Percentiles rank a stretch among this genome's conserved stretches.
Conservation (phyloP, 1,140 invertebrate species). For the Hermetia illucens region DNA sequence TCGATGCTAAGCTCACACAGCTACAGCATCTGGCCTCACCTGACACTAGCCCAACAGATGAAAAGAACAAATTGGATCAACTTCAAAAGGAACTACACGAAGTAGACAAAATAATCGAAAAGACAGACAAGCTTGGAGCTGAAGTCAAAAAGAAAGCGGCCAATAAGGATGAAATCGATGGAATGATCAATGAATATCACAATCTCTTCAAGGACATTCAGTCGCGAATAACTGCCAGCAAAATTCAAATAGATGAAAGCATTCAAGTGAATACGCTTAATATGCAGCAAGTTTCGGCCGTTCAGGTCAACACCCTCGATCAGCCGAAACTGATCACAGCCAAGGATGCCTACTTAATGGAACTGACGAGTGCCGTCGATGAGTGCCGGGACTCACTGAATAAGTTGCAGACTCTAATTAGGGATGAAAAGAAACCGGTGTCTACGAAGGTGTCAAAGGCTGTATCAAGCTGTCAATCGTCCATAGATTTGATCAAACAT, state of each 20-base stretch:
- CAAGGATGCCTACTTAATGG: constrained; percentile 61
- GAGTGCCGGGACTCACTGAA: constrained; percentile 43
- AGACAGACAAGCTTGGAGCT: constrained; percentile 40
- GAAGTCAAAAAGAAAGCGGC: constrained; percentile 39
- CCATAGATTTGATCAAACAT: constrained; percentile 63
- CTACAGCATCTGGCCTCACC: constrained; percentile 43
- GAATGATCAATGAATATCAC: constrained; percentile 54
- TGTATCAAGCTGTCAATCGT: constrained; percentile 52
- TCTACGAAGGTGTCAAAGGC: constrained; percentile 45
- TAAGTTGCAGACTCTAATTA: constrained; percentile 37
- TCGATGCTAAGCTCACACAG: constrained; percentile 53
- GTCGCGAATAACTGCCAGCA: constrained; percentile 34
- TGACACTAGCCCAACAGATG: constrained; percentile 29
- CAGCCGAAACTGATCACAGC: constrained; percentile 44
- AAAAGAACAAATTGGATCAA: constrained; percentile 31
- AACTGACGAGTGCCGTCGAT: constrained; percentile 49
- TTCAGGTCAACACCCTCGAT: constrained; percentile 63
- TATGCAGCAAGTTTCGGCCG: constrained; percentile 56
- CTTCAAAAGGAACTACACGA: constrained; percentile 42
- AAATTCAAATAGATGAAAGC: constrained; percentile 38
- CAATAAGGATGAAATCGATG: constrained; percentile 40
- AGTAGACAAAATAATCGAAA: constrained; percentile 35
- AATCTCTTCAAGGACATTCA: constrained; percentile 47
- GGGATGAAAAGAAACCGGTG: constrained; percentile 33
- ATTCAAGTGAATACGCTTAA: constrained; percentile 58